phyloP scores from a whole-genome alignment of 2,888 invertebrate species.

The Spisula subtruncata region DNA sequence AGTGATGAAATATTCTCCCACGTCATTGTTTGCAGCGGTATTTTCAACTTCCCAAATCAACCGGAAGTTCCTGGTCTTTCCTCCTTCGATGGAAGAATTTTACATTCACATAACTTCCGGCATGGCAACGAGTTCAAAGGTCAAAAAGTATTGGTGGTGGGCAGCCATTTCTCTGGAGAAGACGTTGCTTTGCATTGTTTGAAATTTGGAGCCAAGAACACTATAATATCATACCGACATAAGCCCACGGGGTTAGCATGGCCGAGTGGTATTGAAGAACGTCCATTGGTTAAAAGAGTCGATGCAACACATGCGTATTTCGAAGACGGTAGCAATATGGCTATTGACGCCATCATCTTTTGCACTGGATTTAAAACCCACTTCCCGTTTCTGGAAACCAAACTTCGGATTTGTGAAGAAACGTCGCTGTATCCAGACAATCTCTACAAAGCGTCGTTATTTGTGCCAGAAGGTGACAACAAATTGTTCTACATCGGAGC shows the following conservation, averaged over 20 bases:
- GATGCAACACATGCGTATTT: background rate
- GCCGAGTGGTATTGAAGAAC: constrained; percentile 9
- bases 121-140: constrained; percentile 50
- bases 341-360: constrained; percentile 23
- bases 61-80: constrained; percentile 48
- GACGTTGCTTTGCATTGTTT: constrained; percentile 48
- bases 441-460: constrained; percentile 30
- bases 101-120: constrained; percentile 63
- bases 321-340: constrained; percentile 9
- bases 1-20: constrained; percentile 41
- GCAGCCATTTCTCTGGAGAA: constrained; percentile 56
- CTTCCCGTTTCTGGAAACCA: constrained; percentile 28
- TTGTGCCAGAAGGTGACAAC: constrained; percentile 8
- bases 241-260: constrained; percentile 4
- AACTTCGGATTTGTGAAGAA: constrained; percentile 25
- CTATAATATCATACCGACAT: background rate
- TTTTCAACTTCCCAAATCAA: constrained; percentile 39
- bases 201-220: constrained; percentile 27
- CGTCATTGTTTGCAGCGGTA: constrained; percentile 48
- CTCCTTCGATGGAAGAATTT: constrained; percentile 40
- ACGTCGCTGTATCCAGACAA: constrained; percentile 31
- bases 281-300: background rate
- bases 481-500: constrained; percentile 36
- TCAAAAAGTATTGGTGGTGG: constrained; percentile 46
- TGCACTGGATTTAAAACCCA: constrained; percentile 31